Conservation (phyloP, 1,140 invertebrate species). For the Trachymyrmex cornetzi region DNA sequence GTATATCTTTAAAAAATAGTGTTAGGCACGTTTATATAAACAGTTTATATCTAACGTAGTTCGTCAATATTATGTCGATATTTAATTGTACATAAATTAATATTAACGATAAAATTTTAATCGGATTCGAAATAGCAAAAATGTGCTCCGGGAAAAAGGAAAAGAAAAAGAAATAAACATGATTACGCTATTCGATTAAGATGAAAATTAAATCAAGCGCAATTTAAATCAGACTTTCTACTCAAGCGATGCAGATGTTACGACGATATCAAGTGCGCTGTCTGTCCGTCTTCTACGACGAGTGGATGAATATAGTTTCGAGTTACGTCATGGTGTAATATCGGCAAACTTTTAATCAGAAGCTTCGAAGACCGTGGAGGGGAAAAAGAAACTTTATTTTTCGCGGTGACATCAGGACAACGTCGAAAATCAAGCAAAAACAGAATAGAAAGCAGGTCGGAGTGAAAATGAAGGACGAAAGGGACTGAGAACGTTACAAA, state of each 20-base stretch:
- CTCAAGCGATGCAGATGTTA: constrained; percentile 35
- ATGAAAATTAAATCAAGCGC: constrained; percentile 56
- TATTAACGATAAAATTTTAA: not conserved
- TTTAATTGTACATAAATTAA: not conserved
- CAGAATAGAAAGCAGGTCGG: constrained; percentile 71
- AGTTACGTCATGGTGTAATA: constrained; percentile 73
- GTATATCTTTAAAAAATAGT: not conserved
- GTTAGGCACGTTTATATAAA: not conserved
- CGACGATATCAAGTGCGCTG: constrained; percentile 46
- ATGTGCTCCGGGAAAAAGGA: not conserved
- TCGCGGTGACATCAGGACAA: constrained; percentile 70
- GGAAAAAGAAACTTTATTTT: constrained; percentile 73
- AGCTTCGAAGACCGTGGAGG: constrained; percentile 8
- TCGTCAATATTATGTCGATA: not conserved
- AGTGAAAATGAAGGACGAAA: constrained; percentile 63
- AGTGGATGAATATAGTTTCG: constrained; percentile 67
- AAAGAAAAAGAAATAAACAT: constrained; percentile 4
- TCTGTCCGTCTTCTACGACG: constrained; percentile 61
- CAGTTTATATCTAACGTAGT: not conserved
- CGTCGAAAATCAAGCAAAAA: constrained; percentile 74
- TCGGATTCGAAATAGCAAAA: not conserved
- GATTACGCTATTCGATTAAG: constrained; percentile 39
- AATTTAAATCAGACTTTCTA: constrained; percentile 65
- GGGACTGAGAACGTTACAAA: constrained; percentile 41
- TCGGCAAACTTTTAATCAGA: constrained; percentile 79